Base-by-base conservation (phyloP, 2,888 invertebrate genomes). In the Diadegma fenestrale region DNA sequence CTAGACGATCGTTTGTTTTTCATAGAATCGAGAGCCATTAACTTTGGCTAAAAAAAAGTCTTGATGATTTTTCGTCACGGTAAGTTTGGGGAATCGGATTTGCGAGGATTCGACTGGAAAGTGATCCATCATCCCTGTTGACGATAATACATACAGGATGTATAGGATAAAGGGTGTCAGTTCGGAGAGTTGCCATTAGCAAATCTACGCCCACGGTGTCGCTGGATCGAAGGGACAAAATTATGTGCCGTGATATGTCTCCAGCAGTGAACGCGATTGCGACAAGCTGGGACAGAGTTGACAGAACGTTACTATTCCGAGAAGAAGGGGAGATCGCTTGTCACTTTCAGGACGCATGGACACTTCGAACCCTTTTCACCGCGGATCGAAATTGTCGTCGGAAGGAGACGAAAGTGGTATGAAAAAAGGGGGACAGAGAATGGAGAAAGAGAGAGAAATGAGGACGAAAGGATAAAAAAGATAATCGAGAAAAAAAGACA, bases 331-430 rank as follows among this genome's bases (percentile, higher is more conserved):
- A 66, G 51, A n/a, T 61, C 33, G 43, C 63, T 54, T 85, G 85
- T 85, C 85, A 78, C 54, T 58, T 78, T 73, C 63, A 75, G 63
- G 64, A 81, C 73, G 54, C 75, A 51, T 78, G 73, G 68, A 80
- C 75, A 45, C 78, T 61, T 82, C 81, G 45, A 81, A 75, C 33
- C 68, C 78, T 73, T 66, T 78, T 69, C 51, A 54, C 54, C 51
- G 45, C 19, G 61, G 48, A 78, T 78, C 69, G 54, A 69, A 69
- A 73, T 33, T 61, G 61, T 48, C 54, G 45, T 69, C 19, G 30
- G 48, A 69, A 69, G 5, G 6, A 12, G 26, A 26, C 26, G 43
- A 26, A 61, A 43, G 14, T 8, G 17, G 33, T 17, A 19, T 43
- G 19, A 76, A n/a, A 51, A n/a, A 43, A 48, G 8, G 43, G 14